Conservation (phyloP, 2,888 invertebrate genomes). For the Chydorus sphaericus region DNA sequence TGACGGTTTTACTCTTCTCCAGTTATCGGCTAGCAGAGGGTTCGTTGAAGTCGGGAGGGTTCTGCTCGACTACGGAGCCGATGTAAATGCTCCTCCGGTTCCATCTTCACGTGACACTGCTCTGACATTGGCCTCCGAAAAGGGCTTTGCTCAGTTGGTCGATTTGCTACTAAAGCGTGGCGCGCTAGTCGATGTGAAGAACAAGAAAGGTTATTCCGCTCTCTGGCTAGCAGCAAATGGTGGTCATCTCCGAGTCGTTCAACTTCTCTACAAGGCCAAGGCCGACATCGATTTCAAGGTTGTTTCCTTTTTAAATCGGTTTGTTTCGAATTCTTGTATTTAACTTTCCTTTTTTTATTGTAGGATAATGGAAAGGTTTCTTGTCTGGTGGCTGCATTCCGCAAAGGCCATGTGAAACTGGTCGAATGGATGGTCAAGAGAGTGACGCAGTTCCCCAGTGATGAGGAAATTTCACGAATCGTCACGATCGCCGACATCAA, state of each 20-base stretch:
- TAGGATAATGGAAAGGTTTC: slow-evolving; percentile 55
- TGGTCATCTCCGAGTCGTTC: slow-evolving; percentile 93
- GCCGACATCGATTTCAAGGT: slow-evolving; percentile 98
- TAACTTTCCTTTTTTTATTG: neutral
- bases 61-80: slow-evolving; percentile 87
- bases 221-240: slow-evolving; percentile 96
- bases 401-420: slow-evolving; percentile 91
- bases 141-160: slow-evolving; percentile 89
- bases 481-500: slow-evolving; percentile 89
- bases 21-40: slow-evolving; percentile 99
- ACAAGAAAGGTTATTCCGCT: slow-evolving; percentile 98
- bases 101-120: slow-evolving; percentile 96
- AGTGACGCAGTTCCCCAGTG: slow-evolving; percentile 95
- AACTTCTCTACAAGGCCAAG: slow-evolving; percentile 69
- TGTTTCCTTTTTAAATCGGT: slow-evolving; percentile 41
- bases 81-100: slow-evolving; percentile 96
- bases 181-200: slow-evolving; percentile 92
- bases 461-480: slow-evolving; percentile 85
- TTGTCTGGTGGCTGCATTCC: slow-evolving; percentile 95
- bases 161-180: slow-evolving; percentile 53
- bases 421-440: slow-evolving; percentile 99
- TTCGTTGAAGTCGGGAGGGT: slow-evolving; percentile 97
- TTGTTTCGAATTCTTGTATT: neutral
- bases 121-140: slow-evolving; percentile 97
- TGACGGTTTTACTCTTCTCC: slow-evolving; percentile 93